Evolutionary conservation across 2,113 vertebrate species (phyloP).

Genomic region (Hassar affinis): DNA sequence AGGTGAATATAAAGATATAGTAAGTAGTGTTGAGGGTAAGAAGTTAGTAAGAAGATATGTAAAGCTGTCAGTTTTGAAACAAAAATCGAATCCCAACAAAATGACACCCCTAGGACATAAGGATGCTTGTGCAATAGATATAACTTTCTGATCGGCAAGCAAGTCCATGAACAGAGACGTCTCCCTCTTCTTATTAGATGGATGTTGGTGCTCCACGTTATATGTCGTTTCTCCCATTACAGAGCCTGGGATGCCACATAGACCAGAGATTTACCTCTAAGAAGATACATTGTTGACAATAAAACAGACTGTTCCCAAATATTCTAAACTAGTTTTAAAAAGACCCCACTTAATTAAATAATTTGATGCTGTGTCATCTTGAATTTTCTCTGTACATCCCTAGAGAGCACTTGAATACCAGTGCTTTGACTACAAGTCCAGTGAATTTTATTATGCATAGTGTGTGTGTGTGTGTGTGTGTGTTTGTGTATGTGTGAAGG

Average conservation of each 20-base stretch:
- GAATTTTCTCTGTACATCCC: neutral
- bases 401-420: neutral
- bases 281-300: neutral
- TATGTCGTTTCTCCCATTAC: neutral
- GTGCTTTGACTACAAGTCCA: neutral
- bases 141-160: neutral
- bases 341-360: neutral
- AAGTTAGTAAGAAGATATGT: neutral
- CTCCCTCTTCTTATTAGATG: neutral
- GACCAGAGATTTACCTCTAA: neutral
- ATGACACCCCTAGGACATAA: neutral
- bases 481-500: neutral
- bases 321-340: neutral
- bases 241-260: neutral
- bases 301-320: neutral
- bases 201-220: neutral
- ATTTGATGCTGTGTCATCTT: neutral
- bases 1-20: neutral
- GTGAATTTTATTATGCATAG: neutral
- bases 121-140: neutral
- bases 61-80: neutral
- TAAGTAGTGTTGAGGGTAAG: neutral
- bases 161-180: neutral
- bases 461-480: slow-evolving; percentile 6
- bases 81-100: neutral